Conservation (phyloP, 2,797 vertebrate genomes). For the Phrynocephalus vlangalii region DNA sequence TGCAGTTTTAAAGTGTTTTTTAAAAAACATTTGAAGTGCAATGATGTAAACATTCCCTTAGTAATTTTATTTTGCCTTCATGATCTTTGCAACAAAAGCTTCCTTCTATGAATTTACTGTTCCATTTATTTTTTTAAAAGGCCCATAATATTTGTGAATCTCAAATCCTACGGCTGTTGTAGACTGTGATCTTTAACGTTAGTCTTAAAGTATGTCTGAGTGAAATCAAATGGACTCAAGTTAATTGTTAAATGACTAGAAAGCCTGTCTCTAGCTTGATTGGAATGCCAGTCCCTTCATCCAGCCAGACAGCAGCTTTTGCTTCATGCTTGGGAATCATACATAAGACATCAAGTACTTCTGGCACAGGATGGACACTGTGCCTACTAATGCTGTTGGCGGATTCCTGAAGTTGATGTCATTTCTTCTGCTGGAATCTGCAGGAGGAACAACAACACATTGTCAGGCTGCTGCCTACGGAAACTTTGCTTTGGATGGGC, state of each 20-base stretch:
- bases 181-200: neutral
- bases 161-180: neutral
- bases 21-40: neutral
- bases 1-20: neutral
- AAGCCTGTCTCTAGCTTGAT: neutral
- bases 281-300: slow-evolving; percentile 5
- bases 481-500: slow-evolving; percentile 61
- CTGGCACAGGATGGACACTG: slow-evolving; percentile 54
- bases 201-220: neutral
- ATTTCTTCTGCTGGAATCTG: slow-evolving; percentile 34
- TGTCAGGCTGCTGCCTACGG: slow-evolving; percentile 49
- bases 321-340: slow-evolving; percentile 54
- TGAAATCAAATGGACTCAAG: neutral
- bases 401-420: slow-evolving; percentile 57
- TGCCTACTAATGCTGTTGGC: slow-evolving; percentile 61
- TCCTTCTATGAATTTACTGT: neutral
- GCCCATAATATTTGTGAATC: neutral
- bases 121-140: neutral
- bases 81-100: neutral
- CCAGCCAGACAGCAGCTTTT: slow-evolving; percentile 43
- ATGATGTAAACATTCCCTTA: neutral
- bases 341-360: slow-evolving; percentile 39
- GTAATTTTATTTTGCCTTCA: neutral
- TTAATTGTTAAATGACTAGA: neutral
- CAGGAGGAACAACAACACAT: slow-evolving; percentile 26